Base-by-base conservation (phyloP, 2,888 invertebrate species). In the Lepidocyrtinus sp. region DNA sequence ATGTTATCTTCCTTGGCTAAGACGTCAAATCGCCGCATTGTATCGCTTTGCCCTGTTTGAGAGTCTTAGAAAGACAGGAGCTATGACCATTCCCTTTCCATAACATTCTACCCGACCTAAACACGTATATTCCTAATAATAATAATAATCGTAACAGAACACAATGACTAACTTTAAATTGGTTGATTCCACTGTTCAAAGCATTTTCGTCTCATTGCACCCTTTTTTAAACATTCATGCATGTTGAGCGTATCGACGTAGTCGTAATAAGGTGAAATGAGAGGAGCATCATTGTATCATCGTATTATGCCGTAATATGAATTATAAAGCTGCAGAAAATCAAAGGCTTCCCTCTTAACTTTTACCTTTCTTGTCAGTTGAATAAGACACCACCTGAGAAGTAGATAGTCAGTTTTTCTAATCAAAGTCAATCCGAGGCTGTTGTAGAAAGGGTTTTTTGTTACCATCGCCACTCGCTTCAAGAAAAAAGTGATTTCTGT, bases 311-410 rank as follows among this genome's bases (percentile, higher is more conserved):
- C 22, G 59, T 59, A 59, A 59, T 59, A 21, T 59, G 59, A 21
- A 59, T 59, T 59, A 59, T 19, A 59, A 22, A 59, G 22, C 3
- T 59, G 59, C 59, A 59, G 59, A 59, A 59, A 55, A 59, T 59
- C 59, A 59, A 59, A 78, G 78, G 73, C 73, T 78, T 78, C 78
- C 73, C 78, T 78, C 78, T 73, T 73, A 36, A 78, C 78, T 73
- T 78, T 77, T 68, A 62, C 78, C 71, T 77, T 78, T 67, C 72
- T 73, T 63, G 73, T 78, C 68, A 62, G 73, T 63, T 78, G 55
- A 73, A 73, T 74, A 59, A 74, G 36, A 55, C 59, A 65, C 59
- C 69, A 73, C 36, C 25, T 55, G 73, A 68, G 36, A 46, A 73
- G 67, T 36, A n/a, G n/a, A n/a, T n/a, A 72, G 72, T 67, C 72